A percentile compares a stretch with the other conserved stretches of the same genome.
phyloP scores from a whole-genome alignment of 2,113 vertebrate species.

The Brachyistius frenatus region DNA sequence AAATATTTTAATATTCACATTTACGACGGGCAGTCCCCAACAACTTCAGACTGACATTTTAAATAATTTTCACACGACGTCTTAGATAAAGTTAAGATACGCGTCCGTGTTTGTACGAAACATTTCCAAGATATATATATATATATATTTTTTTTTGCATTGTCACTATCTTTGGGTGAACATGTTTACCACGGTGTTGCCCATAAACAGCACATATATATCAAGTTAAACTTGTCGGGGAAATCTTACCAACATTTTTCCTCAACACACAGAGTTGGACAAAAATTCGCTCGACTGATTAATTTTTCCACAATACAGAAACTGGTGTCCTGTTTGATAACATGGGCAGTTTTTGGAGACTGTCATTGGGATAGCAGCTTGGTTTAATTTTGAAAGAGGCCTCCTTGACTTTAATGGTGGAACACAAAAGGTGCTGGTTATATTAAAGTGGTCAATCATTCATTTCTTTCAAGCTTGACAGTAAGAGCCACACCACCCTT shows the following conservation, averaged over 20 bases:
- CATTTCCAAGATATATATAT: too few species aligned
- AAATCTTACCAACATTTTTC: background rate
- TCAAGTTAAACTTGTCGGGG: background rate
- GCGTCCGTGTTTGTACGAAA: too few species aligned
- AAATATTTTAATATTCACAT: constrained; percentile 14
- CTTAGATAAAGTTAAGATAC: too few species aligned
- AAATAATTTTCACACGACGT: too few species aligned
- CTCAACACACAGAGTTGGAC: background rate
- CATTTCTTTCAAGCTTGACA: background rate
- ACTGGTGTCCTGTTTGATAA: background rate
- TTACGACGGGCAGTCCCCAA: too few species aligned
- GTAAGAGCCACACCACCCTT: background rate
- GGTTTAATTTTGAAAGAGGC: constrained; percentile 26
- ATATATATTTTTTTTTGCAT: too few species aligned
- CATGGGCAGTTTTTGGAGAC: background rate
- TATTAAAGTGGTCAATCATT: background rate
- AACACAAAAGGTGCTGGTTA: constrained; percentile 29
- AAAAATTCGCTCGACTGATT: too few species aligned
- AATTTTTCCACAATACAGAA: background rate
- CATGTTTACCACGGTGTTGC: background rate
- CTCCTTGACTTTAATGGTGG: constrained; percentile 22
- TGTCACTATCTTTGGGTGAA: too few species aligned
- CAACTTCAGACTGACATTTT: background rate
- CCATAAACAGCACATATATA: background rate
- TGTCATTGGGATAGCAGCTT: background rate